phyloP scores from a whole-genome alignment of 2,113 vertebrate genomes.

The Gnathonemus longibarbis region DNA sequence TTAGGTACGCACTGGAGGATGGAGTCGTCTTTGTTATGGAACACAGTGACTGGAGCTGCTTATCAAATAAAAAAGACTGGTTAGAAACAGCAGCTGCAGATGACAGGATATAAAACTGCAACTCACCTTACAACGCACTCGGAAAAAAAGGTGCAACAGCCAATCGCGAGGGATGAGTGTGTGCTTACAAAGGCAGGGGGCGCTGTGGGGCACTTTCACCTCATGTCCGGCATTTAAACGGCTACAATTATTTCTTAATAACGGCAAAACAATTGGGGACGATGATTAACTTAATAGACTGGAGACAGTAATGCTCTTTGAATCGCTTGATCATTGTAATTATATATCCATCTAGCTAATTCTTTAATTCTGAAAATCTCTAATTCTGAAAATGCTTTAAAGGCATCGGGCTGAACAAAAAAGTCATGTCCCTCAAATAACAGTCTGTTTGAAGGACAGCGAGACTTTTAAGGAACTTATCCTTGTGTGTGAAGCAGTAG shows the following conservation, averaged over 20 bases:
- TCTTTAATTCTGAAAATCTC: not conserved
- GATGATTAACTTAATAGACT: not conserved
- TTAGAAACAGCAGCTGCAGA: not conserved
- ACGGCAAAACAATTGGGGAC: not conserved
- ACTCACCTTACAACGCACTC: not conserved
- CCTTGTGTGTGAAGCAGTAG: not conserved
- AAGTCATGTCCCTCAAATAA: not conserved
- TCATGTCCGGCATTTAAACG: not conserved
- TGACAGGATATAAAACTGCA: not conserved
- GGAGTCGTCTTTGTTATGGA: not conserved
- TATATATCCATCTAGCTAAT: slow-evolving; percentile 4
- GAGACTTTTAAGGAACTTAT: not conserved
- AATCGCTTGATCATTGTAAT: slow-evolving; percentile 6
- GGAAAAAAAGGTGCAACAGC: not conserved
- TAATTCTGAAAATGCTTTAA: not conserved
- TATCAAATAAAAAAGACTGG: not conserved
- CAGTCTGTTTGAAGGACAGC: not conserved
- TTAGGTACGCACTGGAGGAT: not conserved
- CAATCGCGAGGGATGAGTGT: not conserved
- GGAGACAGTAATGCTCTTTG: not conserved
- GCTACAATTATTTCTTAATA: not conserved
- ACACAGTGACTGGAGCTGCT: not conserved
- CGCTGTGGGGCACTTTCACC: not conserved
- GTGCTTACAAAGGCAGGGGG: not conserved
- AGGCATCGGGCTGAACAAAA: not conserved